A percentile compares a stretch with the other conserved stretches of the same genome.
Evolutionary conservation across 1,140 invertebrate species (phyloP).

Genomic region (Teleogryllus occipitalis): DNA sequence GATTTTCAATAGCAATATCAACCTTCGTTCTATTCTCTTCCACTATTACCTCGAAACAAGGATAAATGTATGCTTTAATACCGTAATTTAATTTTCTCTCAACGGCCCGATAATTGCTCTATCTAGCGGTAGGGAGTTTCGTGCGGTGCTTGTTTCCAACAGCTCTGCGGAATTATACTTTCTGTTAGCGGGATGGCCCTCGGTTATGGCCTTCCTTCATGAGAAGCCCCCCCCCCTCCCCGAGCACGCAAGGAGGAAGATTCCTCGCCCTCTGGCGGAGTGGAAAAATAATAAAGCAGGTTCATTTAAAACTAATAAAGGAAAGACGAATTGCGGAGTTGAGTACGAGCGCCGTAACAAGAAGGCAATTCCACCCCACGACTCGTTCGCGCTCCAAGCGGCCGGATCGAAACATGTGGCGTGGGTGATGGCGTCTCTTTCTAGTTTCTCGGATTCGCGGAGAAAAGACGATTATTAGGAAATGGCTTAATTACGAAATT

Average conservation of each 20-base stretch:
- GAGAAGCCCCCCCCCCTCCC: background rate
- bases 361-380: background rate
- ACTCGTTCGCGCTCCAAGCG: background rate
- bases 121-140: background rate
- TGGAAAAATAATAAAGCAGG: background rate
- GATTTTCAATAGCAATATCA: background rate
- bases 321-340: background rate
- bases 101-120: background rate
- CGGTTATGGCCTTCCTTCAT: background rate
- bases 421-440: background rate
- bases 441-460: background rate
- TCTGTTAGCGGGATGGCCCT: background rate
- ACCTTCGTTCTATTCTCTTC: background rate
- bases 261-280: too few relatives aligned
- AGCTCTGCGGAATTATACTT: background rate
- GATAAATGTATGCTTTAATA: background rate
- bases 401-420: background rate
- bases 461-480: background rate
- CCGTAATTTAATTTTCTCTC: background rate
- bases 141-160: background rate
- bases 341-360: background rate
- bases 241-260: background rate
- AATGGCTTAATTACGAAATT: background rate
- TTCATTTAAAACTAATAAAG: constrained; percentile 1
- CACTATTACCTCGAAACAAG: background rate